Evolutionary conservation across 2,888 invertebrate species (phyloP).

Genomic region (Drosophila parthenogenetica): DNA sequence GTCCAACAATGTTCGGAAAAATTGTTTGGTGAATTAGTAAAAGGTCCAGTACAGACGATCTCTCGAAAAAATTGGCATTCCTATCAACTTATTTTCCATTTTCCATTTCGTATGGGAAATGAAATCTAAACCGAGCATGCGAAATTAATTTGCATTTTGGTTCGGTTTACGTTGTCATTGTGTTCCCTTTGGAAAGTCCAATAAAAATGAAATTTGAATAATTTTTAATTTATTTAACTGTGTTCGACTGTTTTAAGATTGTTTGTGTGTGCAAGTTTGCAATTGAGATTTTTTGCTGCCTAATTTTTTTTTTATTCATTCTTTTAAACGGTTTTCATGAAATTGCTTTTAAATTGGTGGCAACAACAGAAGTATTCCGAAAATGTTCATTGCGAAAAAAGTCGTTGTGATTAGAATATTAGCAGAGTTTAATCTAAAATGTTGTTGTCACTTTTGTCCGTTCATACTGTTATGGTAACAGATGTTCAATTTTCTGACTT

Average conservation of each 20-base stretch:
- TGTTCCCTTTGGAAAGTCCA: conserved; percentile 32
- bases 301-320: conserved; percentile 17
- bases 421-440: neutral
- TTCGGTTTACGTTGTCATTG: conserved; percentile 47
- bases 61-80: neutral
- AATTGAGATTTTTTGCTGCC: conserved; percentile 30
- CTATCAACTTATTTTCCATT: conserved; percentile 10
- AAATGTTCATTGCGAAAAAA: neutral
- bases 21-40: neutral
- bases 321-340: conserved; percentile 43
- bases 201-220: conserved; percentile 79
- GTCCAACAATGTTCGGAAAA: too few relatives aligned
- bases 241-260: conserved; percentile 12
- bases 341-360: conserved; percentile 63
- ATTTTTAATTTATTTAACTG: conserved; percentile 77
- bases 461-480: too few relatives aligned
- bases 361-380: conserved; percentile 2
- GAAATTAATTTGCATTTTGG: conserved; percentile 79
- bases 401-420: neutral
- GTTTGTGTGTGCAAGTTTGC: conserved; percentile 19
- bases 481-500: too few relatives aligned
- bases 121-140: conserved; percentile 65
- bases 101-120: conserved; percentile 33
- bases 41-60: neutral
- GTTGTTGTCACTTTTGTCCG: too few relatives aligned